Conservation (phyloP, 2,888 invertebrate species). For the Papilio gigon region DNA sequence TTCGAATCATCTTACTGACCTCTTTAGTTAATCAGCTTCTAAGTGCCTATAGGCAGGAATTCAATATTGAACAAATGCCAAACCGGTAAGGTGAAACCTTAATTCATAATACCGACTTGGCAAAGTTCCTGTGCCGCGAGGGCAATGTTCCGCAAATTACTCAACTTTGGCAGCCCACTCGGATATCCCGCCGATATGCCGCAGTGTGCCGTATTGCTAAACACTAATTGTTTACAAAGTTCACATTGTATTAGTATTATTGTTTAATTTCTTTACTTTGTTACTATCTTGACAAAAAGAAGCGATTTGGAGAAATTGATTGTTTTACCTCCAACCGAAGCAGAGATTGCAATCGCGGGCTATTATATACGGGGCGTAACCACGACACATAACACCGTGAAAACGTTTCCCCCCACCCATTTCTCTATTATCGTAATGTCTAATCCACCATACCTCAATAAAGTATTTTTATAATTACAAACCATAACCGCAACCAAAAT, state of each 20-base stretch:
- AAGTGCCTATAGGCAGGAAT: neutral
- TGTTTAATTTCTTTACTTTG: neutral
- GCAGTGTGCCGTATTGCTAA: constrained; percentile 28
- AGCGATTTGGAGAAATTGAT: neutral
- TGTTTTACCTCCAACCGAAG: no score
- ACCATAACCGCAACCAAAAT: no score
- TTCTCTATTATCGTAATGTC: no score
- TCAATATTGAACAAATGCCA: constrained; percentile 36
- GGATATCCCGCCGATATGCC: constrained; percentile 34
- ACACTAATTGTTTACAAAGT: constrained; percentile 1
- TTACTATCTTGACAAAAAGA: neutral
- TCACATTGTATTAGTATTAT: neutral
- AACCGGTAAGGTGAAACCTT: constrained; percentile 39
- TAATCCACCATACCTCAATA: no score
- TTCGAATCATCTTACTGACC: neutral
- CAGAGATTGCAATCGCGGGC: no score
- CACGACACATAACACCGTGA: no score
- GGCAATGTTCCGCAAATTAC: constrained; percentile 37
- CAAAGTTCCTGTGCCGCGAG: constrained; percentile 32
- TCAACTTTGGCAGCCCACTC: constrained; percentile 35
- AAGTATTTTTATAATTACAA: no score
- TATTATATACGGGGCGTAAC: no score
- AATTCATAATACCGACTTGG: constrained; percentile 36
- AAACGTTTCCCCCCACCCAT: no score
- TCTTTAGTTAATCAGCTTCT: constrained; percentile 6